Percentiles rank a stretch among this genome's conserved stretches.
phyloP scores from a whole-genome alignment of 2,797 vertebrate genomes.

The Arnoldichthys spilopterus region DNA sequence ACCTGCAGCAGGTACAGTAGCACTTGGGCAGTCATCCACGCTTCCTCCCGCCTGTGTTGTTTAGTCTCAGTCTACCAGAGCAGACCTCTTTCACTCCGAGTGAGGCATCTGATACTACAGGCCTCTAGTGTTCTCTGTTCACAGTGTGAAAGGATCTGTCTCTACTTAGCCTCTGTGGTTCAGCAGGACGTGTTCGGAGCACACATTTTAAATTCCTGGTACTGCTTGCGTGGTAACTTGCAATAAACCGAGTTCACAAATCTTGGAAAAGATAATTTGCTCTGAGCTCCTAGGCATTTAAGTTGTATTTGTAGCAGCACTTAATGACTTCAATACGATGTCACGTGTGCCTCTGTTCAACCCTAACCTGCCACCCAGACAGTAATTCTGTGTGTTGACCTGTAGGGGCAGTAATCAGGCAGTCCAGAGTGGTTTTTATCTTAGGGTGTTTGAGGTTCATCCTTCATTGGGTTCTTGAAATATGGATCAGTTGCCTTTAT shows the following conservation, averaged over 20 bases:
- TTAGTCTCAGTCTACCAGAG: slow-evolving; percentile 50
- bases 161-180: not conserved
- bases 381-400: too few species aligned
- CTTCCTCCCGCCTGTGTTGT: slow-evolving; percentile 51
- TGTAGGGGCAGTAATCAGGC: too few species aligned
- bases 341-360: too few species aligned
- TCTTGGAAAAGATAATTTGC: too few species aligned
- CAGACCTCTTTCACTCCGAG: slow-evolving; percentile 28
- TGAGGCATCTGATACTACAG: slow-evolving; percentile 23
- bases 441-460: too few species aligned
- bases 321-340: too few species aligned
- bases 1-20: slow-evolving; percentile 38
- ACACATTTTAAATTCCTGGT: not conserved
- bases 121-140: slow-evolving; percentile 22
- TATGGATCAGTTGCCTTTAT: too few species aligned
- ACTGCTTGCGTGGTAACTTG: not conserved
- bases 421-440: too few species aligned
- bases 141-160: slow-evolving; percentile 26
- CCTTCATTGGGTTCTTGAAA: not conserved
- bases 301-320: too few species aligned
- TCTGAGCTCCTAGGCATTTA: too few species aligned
- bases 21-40: slow-evolving; percentile 22
- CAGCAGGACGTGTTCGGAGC: not conserved
- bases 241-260: too few species aligned
- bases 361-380: too few species aligned